Percentiles rank a stretch among this genome's conserved stretches.
Evolutionary conservation across 2,797 vertebrate species (phyloP).

Genomic region (Sebastes aleutianus): DNA sequence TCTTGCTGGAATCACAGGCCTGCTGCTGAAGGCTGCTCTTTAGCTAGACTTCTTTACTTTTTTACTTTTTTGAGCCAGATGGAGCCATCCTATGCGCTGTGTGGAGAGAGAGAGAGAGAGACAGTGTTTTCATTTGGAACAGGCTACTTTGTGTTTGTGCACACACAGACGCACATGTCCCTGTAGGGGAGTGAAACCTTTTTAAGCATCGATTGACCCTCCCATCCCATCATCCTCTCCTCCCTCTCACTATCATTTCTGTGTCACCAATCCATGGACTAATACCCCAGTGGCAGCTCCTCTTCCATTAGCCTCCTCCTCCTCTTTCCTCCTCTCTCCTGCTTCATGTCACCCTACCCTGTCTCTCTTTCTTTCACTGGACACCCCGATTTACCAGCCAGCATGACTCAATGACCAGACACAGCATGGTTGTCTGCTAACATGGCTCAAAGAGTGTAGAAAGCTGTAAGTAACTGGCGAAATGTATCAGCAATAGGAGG

Average conservation of each 20-base stretch:
- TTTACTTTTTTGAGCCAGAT: slow-evolving; percentile 32
- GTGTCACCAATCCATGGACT: slow-evolving; percentile 82
- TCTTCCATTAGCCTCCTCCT: slow-evolving; percentile 79
- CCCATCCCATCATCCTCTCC: slow-evolving; percentile 62
- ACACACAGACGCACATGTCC: slow-evolving; percentile 52
- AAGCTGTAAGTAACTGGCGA: slow-evolving; percentile 17
- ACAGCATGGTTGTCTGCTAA: slow-evolving; percentile 6
- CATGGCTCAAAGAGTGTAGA: background rate
- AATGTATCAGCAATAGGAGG: background rate
- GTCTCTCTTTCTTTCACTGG: slow-evolving; percentile 42
- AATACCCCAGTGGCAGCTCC: slow-evolving; percentile 83
- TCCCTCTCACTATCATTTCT: slow-evolving; percentile 74
- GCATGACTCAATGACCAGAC: slow-evolving; percentile 17
- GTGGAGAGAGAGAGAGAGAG: background rate
- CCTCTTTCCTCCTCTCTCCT: slow-evolving; percentile 11
- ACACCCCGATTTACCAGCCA: slow-evolving; percentile 47
- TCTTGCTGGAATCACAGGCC: slow-evolving; percentile 28
- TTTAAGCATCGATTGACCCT: slow-evolving; percentile 83
- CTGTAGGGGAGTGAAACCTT: slow-evolving; percentile 79
- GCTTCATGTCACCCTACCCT: slow-evolving; percentile 59
- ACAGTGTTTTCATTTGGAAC: slow-evolving; percentile 35
- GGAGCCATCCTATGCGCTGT: slow-evolving; percentile 10
- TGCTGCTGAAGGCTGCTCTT: slow-evolving; percentile 17
- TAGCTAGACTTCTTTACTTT: slow-evolving; percentile 21
- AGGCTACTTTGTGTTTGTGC: slow-evolving; percentile 43